These are phyloP conservation scores for Panthera leo DNA, from an alignment of 2,113 vertebrate genomes.

Conservation along the genomic window DNA sequence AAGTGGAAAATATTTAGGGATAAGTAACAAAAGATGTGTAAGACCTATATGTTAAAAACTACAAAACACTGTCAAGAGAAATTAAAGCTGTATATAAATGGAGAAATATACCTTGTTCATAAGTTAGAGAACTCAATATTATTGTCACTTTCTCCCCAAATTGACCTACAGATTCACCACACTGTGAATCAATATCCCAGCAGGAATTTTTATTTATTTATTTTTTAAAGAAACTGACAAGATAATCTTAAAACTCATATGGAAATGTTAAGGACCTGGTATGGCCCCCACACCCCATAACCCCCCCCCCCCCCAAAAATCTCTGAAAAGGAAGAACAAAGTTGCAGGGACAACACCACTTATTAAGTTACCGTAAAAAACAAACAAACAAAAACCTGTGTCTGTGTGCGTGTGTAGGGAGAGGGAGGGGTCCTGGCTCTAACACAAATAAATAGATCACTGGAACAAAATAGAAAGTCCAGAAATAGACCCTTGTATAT, in stretches of 20 bases:
- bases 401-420: not conserved
- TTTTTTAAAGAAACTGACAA: not conserved
- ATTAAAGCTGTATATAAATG: conserved; percentile 3
- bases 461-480: conserved; percentile 16
- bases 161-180: not conserved
- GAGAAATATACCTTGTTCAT: not conserved
- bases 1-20: conserved; percentile 30
- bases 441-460: not conserved
- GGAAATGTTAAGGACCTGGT: not conserved
- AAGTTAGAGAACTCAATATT: not conserved
- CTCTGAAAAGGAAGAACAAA: conserved; percentile 22
- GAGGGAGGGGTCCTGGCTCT: not conserved
- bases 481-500: conserved; percentile 33
- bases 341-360: not conserved
- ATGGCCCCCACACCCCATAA: not conserved
- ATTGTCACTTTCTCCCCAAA: not conserved
- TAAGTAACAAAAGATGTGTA: conserved; percentile 7
- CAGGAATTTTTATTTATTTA: not conserved
- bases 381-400: not conserved
- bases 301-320: rapidly evolving
- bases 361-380: conserved; percentile 26
- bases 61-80: not conserved
- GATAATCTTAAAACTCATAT: not conserved
- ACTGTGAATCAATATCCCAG: not conserved
- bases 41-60: not conserved